Conservation (phyloP, 2,797 vertebrate species). For the Leptatherina wallacei region DNA sequence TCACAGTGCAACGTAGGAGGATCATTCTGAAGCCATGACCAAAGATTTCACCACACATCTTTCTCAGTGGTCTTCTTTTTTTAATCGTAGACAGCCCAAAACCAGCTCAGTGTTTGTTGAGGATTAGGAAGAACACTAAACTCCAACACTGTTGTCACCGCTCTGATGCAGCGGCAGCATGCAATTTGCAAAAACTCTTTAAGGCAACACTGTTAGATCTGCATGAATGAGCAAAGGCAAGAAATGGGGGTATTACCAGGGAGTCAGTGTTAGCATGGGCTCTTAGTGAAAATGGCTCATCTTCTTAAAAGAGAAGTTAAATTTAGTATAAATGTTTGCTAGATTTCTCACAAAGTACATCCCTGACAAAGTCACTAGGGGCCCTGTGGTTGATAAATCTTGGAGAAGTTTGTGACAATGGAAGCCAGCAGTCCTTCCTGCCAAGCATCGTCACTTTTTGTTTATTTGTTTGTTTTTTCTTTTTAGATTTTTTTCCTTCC, state of each 20-base stretch:
- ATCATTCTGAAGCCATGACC: background rate
- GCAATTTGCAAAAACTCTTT: background rate
- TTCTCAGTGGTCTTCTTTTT: background rate
- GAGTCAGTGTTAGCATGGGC: background rate
- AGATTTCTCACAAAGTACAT: background rate
- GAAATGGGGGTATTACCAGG: background rate
- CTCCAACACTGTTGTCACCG: background rate
- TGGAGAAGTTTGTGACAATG: background rate
- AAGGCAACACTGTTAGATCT: background rate
- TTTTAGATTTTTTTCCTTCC: background rate
- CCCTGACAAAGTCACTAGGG: background rate
- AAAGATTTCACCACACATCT: background rate
- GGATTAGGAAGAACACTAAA: background rate
- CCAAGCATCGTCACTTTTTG: background rate
- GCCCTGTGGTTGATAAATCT: background rate
- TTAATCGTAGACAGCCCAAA: background rate
- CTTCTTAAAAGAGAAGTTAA: background rate
- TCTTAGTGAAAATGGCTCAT: background rate
- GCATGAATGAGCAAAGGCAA: background rate
- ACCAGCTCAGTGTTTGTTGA: background rate
- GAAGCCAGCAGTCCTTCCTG: background rate
- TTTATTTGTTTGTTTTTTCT: background rate
- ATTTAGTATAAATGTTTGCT: background rate
- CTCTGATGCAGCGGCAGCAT: background rate
- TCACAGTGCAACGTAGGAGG: background rate